Evolutionary conservation across 2,888 invertebrate species (phyloP), one percentile per base, ranked within the genome.

Genomic region (Andrena camellia): DNA sequence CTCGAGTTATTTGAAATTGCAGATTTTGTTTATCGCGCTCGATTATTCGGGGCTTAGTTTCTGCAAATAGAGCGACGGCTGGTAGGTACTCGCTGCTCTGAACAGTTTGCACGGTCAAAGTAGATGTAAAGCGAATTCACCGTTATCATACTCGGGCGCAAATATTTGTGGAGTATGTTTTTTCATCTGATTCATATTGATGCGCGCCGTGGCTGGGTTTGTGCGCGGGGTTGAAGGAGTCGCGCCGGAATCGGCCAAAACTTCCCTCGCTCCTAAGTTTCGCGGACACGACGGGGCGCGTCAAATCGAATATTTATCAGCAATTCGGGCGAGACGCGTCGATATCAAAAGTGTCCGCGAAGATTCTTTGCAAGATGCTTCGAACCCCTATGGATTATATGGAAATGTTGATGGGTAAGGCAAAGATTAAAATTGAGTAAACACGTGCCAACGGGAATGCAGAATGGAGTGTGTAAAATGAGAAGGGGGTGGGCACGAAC

Each of bases 21-120:
- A 10, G 42, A 17, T 64, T 35, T 13, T 23, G 6, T 26, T 50
- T 50, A 29, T 50, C 29, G 29, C n/a, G 20, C 7, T 50, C 50
- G 50, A 66, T 66, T 66, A 50, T 66, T 63, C 20, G 35, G 17
- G 35, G 63, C 20, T 35, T 63, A 17, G 20, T 63, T 42, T 20
- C 33, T 42, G 23, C 35, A 63, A 63, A 23, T 17, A 31, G 20
- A 63, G 20, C 35, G 10, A 20, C 20, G 20, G 23, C 54, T 52
- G 52, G 20, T 3, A 20, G n/a, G 2, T 17, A 20, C 8, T 52
- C 52, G 52, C n/a, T 20, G 23, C 54, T n/a, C n/a, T 54, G 54
- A 54, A 63, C 35, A 10, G 35, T 63, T 63, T 20, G 35, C 54
- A 54, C 20, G 8, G 23, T 54, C 54, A 54, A 42, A 63, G 62